Evolutionary conservation across 2,888 invertebrate species (phyloP).

Genomic region (Melanotus villosus): DNA sequence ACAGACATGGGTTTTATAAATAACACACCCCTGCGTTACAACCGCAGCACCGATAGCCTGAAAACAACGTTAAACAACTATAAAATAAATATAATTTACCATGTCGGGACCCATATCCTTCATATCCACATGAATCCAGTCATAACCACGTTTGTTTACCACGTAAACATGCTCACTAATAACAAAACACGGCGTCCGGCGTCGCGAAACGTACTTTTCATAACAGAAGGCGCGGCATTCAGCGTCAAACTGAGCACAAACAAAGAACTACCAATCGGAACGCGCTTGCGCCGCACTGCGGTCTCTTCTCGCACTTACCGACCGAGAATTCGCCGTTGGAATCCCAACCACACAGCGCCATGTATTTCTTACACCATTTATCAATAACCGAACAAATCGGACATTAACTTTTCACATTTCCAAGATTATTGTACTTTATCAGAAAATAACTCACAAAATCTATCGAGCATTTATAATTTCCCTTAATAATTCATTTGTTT

Average conservation of each 20-base stretch:
- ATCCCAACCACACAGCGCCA: constrained; percentile 23
- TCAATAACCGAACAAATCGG: constrained; percentile 10
- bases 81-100: constrained; percentile 69
- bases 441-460: background rate
- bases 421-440: background rate
- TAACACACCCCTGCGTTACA: constrained; percentile 27
- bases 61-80: constrained; percentile 16
- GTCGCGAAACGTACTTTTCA: constrained; percentile 65
- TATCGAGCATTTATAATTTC: background rate
- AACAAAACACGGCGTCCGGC: constrained; percentile 64
- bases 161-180: constrained; percentile 50
- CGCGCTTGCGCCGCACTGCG: constrained; percentile 63
- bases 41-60: background rate
- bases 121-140: constrained; percentile 71
- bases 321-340: constrained; percentile 29
- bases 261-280: constrained; percentile 54
- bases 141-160: constrained; percentile 52
- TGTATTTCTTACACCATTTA: constrained; percentile 1
- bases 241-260: constrained; percentile 62
- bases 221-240: constrained; percentile 61
- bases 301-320: constrained; percentile 45
- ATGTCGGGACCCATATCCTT: constrained; percentile 87
- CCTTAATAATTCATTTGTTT: too few relatives aligned
- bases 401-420: background rate
- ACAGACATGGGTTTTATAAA: constrained; percentile 13